phyloP scores from a whole-genome alignment of 1,140 invertebrate genomes.

The Formica selysi region DNA sequence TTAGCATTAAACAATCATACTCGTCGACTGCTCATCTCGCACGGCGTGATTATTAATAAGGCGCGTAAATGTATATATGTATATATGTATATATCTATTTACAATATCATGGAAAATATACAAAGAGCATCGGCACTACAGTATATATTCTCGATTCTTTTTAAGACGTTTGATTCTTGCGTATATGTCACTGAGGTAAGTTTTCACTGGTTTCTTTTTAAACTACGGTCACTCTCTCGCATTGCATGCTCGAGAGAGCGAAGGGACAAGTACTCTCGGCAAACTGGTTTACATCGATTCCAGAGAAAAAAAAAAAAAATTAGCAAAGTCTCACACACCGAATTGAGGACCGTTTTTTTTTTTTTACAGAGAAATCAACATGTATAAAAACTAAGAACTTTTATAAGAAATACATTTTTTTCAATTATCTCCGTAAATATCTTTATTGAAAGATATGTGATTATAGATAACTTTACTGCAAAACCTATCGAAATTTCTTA shows the following conservation, averaged over 20 bases:
- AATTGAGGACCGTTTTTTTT: constrained; percentile 43
- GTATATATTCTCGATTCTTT: constrained; percentile 71
- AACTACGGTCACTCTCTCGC: constrained; percentile 33
- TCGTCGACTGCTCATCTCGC: constrained; percentile 66
- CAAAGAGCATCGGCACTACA: constrained; percentile 77
- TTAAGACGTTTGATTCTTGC: constrained; percentile 79
- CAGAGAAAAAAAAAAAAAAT: constrained; percentile 52
- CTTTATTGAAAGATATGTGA: neutral
- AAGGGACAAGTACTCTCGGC: constrained; percentile 53
- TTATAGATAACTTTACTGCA: neutral
- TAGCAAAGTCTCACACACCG: constrained; percentile 7
- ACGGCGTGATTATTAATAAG: constrained; percentile 73
- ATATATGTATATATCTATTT: constrained; percentile 74
- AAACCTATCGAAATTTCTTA: neutral
- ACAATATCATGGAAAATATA: constrained; percentile 79
- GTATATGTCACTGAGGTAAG: constrained; percentile 76
- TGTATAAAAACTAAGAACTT: neutral
- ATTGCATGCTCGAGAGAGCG: constrained; percentile 14
- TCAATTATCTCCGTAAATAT: neutral
- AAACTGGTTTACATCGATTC: constrained; percentile 50
- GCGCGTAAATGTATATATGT: constrained; percentile 75
- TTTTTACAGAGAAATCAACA: constrained; percentile 13
- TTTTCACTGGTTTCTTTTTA: constrained; percentile 71
- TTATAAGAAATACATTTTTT: neutral
- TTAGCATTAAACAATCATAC: constrained; percentile 71